These are phyloP conservation scores for Stegostoma tigrinum DNA, from an alignment of 2,113 vertebrate species.

Conservation along the genomic window DNA sequence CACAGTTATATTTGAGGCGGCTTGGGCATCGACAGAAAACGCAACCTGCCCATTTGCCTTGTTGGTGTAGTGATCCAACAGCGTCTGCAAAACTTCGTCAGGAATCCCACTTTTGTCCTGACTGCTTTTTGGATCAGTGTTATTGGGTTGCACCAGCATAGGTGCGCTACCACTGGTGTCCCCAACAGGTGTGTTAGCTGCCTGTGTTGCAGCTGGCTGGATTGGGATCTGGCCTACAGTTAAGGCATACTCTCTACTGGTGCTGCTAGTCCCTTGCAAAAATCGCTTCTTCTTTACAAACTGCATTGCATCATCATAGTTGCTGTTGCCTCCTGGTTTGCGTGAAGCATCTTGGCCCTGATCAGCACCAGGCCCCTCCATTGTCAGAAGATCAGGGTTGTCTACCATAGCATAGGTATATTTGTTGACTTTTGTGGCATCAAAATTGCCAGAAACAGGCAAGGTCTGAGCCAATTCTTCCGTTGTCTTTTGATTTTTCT, in stretches of 20 bases:
- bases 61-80: constrained; percentile 92
- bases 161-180: constrained; percentile 78
- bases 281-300: constrained; percentile 98
- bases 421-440: constrained; percentile 4
- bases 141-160: constrained; percentile 82
- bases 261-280: constrained; percentile 79
- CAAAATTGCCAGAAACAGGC: background rate
- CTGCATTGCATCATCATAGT: constrained; percentile 98
- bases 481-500: constrained; percentile 71
- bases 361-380: background rate
- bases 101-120: constrained; percentile 97
- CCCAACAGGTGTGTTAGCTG: constrained; percentile 72
- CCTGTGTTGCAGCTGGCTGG: constrained; percentile 77
- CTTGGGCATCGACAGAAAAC: constrained; percentile 87
- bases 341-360: constrained; percentile 37
- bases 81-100: constrained; percentile 93
- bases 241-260: constrained; percentile 73
- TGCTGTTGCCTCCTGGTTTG: constrained; percentile 82
- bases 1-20: constrained; percentile 47
- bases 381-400: background rate
- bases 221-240: constrained; percentile 78
- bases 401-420: background rate
- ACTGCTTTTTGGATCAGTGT: constrained; percentile 75
- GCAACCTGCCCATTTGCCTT: constrained; percentile 85
- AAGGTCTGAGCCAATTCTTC: background rate